These are phyloP conservation scores for Nannobrachium achirus DNA, from an alignment of 2,113 vertebrate genomes.

Conservation along the genomic window DNA sequence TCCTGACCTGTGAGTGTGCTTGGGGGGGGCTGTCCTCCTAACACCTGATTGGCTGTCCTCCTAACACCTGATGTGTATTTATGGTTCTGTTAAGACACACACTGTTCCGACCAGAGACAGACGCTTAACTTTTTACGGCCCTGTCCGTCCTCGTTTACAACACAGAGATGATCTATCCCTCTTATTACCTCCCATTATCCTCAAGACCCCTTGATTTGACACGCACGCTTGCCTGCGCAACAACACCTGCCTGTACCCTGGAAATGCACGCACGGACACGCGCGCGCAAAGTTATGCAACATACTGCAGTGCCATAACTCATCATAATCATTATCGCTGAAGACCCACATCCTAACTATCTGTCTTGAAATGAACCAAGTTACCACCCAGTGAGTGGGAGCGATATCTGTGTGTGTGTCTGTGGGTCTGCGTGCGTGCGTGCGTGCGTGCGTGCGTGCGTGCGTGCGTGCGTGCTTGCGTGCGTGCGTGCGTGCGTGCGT, in stretches of 20 bases:
- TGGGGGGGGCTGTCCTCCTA: no score
- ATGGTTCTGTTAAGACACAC: background rate
- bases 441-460: background rate
- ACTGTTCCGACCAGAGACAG: background rate
- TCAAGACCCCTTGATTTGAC: conserved; percentile 11
- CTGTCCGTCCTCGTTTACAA: conserved; percentile 36
- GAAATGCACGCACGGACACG: background rate
- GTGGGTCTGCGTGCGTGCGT: background rate
- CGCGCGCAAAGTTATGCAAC: conserved; percentile 23
- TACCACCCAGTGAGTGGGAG: background rate
- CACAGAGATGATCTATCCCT: conserved; percentile 29
- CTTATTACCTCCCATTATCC: conserved; percentile 23
- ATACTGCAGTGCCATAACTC: background rate
- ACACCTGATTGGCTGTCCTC: no score
- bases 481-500: background rate
- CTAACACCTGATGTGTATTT: no score
- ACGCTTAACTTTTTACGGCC: background rate
- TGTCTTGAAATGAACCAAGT: background rate
- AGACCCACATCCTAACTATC: no score
- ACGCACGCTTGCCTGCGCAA: background rate
- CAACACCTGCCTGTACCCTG: background rate
- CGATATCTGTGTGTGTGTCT: background rate
- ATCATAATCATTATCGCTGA: background rate
- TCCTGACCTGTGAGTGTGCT: no score
- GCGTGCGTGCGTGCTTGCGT: background rate